A percentile compares a stretch with the other conserved stretches of the same genome.
These are phyloP conservation scores for Drosophila teissieri DNA, from an alignment of 1,140 invertebrate genomes.

Conservation along the genomic window DNA sequence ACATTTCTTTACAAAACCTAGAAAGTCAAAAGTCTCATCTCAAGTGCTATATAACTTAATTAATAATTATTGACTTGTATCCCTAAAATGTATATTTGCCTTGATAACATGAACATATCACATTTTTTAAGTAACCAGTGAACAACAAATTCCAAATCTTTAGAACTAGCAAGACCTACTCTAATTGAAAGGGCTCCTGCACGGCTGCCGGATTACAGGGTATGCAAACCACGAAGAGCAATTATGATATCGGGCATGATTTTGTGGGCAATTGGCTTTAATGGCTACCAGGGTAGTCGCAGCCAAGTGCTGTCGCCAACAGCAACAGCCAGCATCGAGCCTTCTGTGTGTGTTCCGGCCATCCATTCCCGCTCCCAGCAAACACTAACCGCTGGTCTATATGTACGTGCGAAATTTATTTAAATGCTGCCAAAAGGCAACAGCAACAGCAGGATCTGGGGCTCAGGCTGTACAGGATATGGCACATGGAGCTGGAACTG, in stretches of 20 bases:
- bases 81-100: no score
- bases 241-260: conserved; percentile 83
- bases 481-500: conserved; percentile 18
- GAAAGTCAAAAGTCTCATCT: no score
- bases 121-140: no score
- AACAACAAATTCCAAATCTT: no score
- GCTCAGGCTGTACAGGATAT: background rate
- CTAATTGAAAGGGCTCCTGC: background rate
- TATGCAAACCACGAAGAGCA: conserved; percentile 76
- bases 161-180: no score
- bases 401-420: conserved; percentile 72
- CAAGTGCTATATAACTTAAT: no score
- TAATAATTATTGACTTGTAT: no score
- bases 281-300: conserved; percentile 57
- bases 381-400: conserved; percentile 28
- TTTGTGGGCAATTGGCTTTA: conserved; percentile 83
- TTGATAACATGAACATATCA: no score
- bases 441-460: conserved; percentile 23
- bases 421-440: conserved; percentile 79
- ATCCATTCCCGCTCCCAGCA: background rate
- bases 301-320: conserved; percentile 56
- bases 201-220: conserved; percentile 17
- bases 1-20: no score
- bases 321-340: conserved; percentile 32
- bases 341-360: conserved; percentile 13